A percentile compares a stretch with the other conserved stretches of the same genome.
Conservation (phyloP, 1,140 invertebrate species). For the Zaprionus kolodkinae region DNA sequence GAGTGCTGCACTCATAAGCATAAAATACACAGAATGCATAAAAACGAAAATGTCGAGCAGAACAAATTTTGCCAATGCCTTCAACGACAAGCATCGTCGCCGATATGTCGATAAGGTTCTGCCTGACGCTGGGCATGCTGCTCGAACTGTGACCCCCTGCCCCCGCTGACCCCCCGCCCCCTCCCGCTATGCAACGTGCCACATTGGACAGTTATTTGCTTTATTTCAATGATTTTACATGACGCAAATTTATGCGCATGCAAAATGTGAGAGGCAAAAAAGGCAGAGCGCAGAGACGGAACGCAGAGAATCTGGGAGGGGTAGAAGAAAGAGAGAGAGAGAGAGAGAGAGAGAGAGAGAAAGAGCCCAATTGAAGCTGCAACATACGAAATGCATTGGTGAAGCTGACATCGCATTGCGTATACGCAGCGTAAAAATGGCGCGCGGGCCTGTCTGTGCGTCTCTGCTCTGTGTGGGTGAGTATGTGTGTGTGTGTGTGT, state of each 20-base stretch:
- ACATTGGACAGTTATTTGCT: conserved; percentile 75
- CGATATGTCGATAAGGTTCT: conserved; percentile 14
- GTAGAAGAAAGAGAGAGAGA: not conserved
- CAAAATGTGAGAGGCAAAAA: conserved; percentile 17
- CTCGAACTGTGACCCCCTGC: not conserved
- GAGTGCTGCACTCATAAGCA: conserved; percentile 68
- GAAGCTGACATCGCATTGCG: not conserved
- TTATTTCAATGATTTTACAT: conserved; percentile 80
- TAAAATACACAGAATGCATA: conserved; percentile 60
- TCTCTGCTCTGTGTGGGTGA: not conserved
- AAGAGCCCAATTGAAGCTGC: conserved; percentile 4
- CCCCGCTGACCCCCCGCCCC: not conserved
- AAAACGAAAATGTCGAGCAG: conserved; percentile 27
- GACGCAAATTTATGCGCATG: conserved; percentile 76
- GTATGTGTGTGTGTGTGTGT: conserved; percentile 6
- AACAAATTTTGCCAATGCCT: conserved; percentile 24
- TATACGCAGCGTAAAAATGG: conserved; percentile 2
- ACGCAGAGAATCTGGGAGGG: no score
- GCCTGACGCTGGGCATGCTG: not conserved
- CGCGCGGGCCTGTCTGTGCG: conserved; percentile 4
- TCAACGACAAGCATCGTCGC: not conserved
- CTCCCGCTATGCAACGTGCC: conserved; percentile 2
- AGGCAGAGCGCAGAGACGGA: not conserved
- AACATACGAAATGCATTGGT: conserved; percentile 2
- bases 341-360: not conserved